Evolutionary conservation across 2,888 invertebrate species (phyloP).

Genomic region (Protophormia terraenovae): DNA sequence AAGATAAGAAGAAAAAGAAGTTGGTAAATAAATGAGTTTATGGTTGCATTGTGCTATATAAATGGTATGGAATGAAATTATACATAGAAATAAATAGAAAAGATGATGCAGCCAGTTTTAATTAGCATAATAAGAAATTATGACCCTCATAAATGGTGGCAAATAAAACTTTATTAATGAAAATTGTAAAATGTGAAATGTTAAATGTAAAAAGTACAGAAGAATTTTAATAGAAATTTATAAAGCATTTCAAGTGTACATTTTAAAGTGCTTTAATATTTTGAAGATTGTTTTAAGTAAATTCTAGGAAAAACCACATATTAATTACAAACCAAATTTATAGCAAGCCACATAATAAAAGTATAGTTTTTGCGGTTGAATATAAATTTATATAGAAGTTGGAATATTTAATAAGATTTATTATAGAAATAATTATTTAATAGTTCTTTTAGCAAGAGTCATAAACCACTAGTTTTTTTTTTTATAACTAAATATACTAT

Average conservation of each 20-base stretch:
- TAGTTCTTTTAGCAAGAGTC: not conserved
- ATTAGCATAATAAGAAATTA: slow-evolving; percentile 21
- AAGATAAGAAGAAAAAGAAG: not conserved
- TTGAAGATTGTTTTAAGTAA: not conserved
- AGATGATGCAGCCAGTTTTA: not conserved
- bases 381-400: not conserved
- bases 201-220: not conserved
- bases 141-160: not conserved
- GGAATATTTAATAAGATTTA: not conserved
- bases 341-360: not conserved
- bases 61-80: not conserved
- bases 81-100: no score
- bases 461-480: not conserved
- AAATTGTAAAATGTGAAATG: not conserved
- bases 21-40: slow-evolving; percentile 12
- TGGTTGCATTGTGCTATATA: not conserved
- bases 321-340: not conserved
- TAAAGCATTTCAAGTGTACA: not conserved
- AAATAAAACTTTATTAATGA: not conserved
- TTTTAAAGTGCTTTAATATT: slow-evolving; percentile 1
- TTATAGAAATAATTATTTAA: not conserved
- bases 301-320: not conserved
- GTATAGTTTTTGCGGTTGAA: not conserved
- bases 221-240: not conserved
- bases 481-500: no score